Evolutionary conservation across 2,888 invertebrate species (phyloP).

Genomic region (Neoaliturus tenellus): DNA sequence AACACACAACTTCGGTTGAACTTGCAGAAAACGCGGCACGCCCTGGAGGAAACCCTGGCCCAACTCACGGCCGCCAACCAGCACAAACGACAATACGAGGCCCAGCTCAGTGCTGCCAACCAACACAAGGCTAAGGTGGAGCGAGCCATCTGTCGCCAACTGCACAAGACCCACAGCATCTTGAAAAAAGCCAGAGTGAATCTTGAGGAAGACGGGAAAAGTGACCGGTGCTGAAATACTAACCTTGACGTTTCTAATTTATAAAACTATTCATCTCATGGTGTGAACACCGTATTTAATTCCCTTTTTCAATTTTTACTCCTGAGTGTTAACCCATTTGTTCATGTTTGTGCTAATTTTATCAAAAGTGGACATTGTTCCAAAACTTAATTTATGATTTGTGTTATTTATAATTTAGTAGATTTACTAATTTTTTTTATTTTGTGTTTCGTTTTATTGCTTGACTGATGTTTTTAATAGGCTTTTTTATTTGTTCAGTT

Average conservation of each 20-base stretch:
- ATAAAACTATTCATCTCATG: neutral
- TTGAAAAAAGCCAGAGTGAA: constrained; percentile 85
- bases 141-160: constrained; percentile 88
- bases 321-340: neutral
- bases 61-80: constrained; percentile 86
- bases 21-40: constrained; percentile 82
- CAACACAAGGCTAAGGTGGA: constrained; percentile 89
- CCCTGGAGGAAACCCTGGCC: constrained; percentile 85
- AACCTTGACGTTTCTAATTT: neutral
- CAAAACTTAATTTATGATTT: neutral
- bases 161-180: constrained; percentile 87
- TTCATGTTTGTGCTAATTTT: neutral
- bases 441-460: neutral
- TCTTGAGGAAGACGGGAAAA: constrained; percentile 70
- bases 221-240: neutral
- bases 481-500: neutral
- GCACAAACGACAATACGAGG: constrained; percentile 86
- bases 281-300: neutral
- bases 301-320: neutral
- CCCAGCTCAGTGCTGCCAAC: constrained; percentile 84
- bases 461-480: neutral
- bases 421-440: neutral
- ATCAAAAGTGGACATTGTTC: neutral
- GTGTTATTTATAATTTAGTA: neutral
- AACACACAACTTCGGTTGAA: constrained; percentile 83